Evolutionary conservation across 2,113 vertebrate genomes (phyloP), one percentile per base, ranked within the genome.

Genomic region (Psittacus erithacus): DNA sequence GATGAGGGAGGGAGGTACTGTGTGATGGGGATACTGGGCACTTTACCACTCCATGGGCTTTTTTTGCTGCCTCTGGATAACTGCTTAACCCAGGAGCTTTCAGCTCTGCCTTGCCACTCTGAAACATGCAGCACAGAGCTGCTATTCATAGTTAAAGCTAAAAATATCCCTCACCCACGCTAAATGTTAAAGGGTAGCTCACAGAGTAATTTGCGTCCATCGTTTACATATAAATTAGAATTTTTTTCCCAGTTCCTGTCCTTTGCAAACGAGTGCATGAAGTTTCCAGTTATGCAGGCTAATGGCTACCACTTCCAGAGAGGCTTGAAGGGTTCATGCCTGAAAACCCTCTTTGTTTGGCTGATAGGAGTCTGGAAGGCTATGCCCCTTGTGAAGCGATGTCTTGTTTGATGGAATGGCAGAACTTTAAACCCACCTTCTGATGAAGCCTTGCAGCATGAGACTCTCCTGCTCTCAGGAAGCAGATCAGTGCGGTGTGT

Each of bases 181-280:
- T 69, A 44, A 86, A 83, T 80, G 91, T 96, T 93, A 96, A 96
- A 91, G 93, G 81, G 65, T 76, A 93, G 86, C 80, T 92, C 38
- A 1, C 35, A 68, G 75, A 79, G 76, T 55, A 27, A 47, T 88
- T 76, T 92, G 88, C 74, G 87, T 92, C 69, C 52, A 53, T 1
- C 41, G 85, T 96, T 96, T 97, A 73, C 95, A 94, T 96, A 93
- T 22, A 95, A 96, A 92, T 96, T 79, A 92, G 47, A 79, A 76
- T 97, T 88, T 38, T 81, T 92, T 81, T 19, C 86, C 49, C 60
- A 9, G n/a, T 86, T 59, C 69, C 41, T 49, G 87, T 39, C 53
- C 90, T 96, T 92, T 88, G 65, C 73, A 68, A 90, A 86, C 79
- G 94, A 93, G 55, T 15, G 7, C 33, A 39, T 60, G 39, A 59